Evolutionary conservation across 2,888 invertebrate species (phyloP).

Genomic region (Agrotis ipsilon): DNA sequence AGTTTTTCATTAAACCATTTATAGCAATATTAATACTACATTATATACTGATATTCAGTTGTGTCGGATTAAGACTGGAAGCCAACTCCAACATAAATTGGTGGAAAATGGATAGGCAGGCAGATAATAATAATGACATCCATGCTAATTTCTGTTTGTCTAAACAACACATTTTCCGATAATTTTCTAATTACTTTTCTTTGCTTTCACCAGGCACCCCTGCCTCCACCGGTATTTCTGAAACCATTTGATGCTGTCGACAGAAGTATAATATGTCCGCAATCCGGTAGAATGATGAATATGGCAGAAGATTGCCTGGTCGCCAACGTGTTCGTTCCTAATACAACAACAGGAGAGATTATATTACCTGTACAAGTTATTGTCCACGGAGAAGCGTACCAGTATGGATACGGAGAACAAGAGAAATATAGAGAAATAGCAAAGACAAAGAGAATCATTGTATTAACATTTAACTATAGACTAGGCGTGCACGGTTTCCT

Average conservation of each 20-base stretch:
- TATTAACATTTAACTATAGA: slow-evolving; percentile 79
- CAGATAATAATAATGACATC: too few species aligned
- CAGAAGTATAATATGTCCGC: slow-evolving; percentile 70
- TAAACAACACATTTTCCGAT: too few species aligned
- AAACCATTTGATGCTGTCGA: slow-evolving; percentile 69
- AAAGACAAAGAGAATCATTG: slow-evolving; percentile 68
- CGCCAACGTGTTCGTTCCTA: slow-evolving; percentile 78
- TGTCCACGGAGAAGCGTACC: slow-evolving; percentile 85
- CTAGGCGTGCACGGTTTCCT: slow-evolving; percentile 77
- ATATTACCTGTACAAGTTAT: slow-evolving; percentile 81
- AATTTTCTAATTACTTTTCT: background rate
- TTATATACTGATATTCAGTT: too few species aligned
- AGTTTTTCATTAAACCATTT: background rate
- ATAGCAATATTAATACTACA: background rate
- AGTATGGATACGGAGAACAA: slow-evolving; percentile 72
- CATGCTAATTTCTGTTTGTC: too few species aligned
- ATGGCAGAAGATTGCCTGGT: slow-evolving; percentile 78
- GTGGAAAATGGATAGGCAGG: too few species aligned
- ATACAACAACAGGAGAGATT: slow-evolving; percentile 62
- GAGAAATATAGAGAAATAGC: slow-evolving; percentile 70
- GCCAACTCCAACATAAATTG: too few species aligned
- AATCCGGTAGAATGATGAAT: slow-evolving; percentile 37
- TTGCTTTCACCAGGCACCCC: slow-evolving; percentile 66
- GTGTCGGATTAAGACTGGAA: too few species aligned
- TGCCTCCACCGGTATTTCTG: slow-evolving; percentile 71